A percentile compares a stretch with the other conserved stretches of the same genome.
These are phyloP conservation scores for Trichomalopsis sarcophagae DNA, from an alignment of 1,140 invertebrate species.

Conservation along the genomic window DNA sequence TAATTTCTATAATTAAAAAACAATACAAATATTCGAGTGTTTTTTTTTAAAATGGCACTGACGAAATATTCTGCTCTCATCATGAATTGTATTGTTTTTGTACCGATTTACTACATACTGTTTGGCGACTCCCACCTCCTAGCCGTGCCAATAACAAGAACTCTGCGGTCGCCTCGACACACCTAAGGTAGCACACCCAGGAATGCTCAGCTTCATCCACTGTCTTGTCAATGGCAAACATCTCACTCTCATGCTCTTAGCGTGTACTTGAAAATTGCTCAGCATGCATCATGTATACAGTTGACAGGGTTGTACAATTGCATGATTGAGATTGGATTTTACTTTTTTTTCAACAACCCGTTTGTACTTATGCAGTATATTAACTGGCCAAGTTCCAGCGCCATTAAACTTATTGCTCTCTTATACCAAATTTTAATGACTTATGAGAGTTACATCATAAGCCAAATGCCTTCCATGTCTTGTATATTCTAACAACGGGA, in stretches of 20 bases:
- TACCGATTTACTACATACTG: slow-evolving; percentile 59
- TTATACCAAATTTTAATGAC: slow-evolving; percentile 49
- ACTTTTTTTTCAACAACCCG: slow-evolving; percentile 32
- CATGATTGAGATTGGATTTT: slow-evolving; percentile 27
- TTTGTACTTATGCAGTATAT: slow-evolving; percentile 17
- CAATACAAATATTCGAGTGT: slow-evolving; percentile 16
- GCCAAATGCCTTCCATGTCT: slow-evolving; percentile 44
- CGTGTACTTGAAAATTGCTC: slow-evolving; percentile 43
- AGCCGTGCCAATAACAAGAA: slow-evolving; percentile 59
- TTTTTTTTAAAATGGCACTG: background rate
- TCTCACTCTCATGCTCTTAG: slow-evolving; percentile 49
- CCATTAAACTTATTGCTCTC: slow-evolving; percentile 40
- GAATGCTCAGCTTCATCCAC: slow-evolving; percentile 58
- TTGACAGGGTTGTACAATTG: slow-evolving; percentile 44
- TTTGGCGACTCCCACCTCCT: slow-evolving; percentile 61
- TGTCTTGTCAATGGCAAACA: slow-evolving; percentile 58
- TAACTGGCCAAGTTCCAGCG: slow-evolving; percentile 22
- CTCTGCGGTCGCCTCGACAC: slow-evolving; percentile 55
- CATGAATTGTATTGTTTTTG: slow-evolving; percentile 49
- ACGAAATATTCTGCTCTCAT: slow-evolving; percentile 18
- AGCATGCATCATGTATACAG: slow-evolving; percentile 36
- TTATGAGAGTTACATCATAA: slow-evolving; percentile 39
- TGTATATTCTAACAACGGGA: slow-evolving; percentile 19
- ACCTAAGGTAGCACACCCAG: slow-evolving; percentile 55
- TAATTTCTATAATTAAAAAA: slow-evolving; percentile 24